Conservation (phyloP, 2,888 invertebrate species). For the Polyommatus iphigenia region DNA sequence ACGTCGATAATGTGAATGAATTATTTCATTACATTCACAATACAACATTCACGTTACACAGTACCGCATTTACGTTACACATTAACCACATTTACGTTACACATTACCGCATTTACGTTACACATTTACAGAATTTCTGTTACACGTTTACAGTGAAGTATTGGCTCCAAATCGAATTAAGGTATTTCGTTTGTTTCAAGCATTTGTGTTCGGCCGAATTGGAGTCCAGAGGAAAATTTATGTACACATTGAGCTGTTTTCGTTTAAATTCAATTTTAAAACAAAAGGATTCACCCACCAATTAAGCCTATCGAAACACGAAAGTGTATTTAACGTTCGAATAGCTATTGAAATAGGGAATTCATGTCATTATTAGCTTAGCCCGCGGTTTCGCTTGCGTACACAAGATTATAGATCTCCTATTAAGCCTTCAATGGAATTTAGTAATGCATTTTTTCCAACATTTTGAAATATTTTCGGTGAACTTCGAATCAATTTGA, state of each 20-base stretch:
- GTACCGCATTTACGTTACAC: not conserved
- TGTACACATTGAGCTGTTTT: slow-evolving; percentile 13
- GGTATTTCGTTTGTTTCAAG: slow-evolving; percentile 1
- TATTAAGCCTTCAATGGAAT: too few relatives aligned
- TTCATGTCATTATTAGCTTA: not conserved
- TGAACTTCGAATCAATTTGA: too few relatives aligned
- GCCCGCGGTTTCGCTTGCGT: not conserved
- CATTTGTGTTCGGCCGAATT: slow-evolving; percentile 9
- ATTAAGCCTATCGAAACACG: not conserved
- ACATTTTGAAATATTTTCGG: too few relatives aligned
- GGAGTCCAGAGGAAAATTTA: slow-evolving; percentile 4
- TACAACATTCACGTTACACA: not conserved
- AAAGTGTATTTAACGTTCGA: not conserved
- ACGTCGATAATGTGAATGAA: not conserved
- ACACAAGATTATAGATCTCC: not conserved
- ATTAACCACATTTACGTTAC: not conserved
- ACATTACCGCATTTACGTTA: not conserved
- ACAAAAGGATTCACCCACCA: not conserved
- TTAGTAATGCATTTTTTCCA: too few relatives aligned
- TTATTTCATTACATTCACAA: not conserved
- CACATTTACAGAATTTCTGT: not conserved
- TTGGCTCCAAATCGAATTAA: slow-evolving; percentile 6
- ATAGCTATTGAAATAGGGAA: not conserved
- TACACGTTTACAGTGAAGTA: slow-evolving; percentile 7
- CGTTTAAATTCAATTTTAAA: slow-evolving; percentile 9